Percentiles rank a stretch among this genome's conserved stretches.
These are phyloP conservation scores for Hexactinellida sp. DNA, from an alignment of 37 sponge, comb jelly and placozoan species.

Conservation along the genomic window DNA sequence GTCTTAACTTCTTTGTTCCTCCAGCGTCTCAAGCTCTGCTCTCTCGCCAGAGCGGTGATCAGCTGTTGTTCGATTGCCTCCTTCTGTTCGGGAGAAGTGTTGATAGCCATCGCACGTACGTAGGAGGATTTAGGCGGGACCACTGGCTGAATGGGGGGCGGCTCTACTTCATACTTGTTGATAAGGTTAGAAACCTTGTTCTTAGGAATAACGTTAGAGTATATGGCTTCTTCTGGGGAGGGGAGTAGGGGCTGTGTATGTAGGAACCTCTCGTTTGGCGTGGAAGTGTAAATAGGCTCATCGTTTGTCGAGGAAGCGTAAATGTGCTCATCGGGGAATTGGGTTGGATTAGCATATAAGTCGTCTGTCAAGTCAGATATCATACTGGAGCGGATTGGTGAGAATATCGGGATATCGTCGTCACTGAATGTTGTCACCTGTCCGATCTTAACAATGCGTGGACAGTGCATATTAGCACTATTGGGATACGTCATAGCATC, in stretches of 20 bases:
- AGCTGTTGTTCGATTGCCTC: not conserved
- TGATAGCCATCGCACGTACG: conserved; percentile 6
- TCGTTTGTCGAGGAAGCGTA: not conserved
- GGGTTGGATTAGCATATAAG: not conserved
- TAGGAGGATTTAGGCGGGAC: not conserved
- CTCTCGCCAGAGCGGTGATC: not conserved
- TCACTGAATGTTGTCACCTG: not conserved
- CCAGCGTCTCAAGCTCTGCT: not conserved
- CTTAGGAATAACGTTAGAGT: not conserved
- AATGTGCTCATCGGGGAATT: not conserved
- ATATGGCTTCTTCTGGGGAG: not conserved
- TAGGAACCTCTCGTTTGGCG: not conserved
- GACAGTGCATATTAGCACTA: not conserved
- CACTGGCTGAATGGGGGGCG: not conserved
- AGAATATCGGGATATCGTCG: not conserved
- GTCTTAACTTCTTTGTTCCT: not conserved
- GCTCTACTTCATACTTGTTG: not conserved
- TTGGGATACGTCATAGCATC: not conserved
- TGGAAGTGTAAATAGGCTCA: not conserved
- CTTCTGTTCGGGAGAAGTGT: conserved; percentile 1
- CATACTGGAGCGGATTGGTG: not conserved
- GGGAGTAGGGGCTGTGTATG: not conserved
- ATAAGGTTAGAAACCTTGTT: not conserved
- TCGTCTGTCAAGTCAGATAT: not conserved
- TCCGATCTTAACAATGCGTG: not conserved